Percentiles rank a stretch among this genome's conserved stretches.
Conservation (phyloP, 1,140 invertebrate genomes). For the Zaprionus ghesquierei region DNA sequence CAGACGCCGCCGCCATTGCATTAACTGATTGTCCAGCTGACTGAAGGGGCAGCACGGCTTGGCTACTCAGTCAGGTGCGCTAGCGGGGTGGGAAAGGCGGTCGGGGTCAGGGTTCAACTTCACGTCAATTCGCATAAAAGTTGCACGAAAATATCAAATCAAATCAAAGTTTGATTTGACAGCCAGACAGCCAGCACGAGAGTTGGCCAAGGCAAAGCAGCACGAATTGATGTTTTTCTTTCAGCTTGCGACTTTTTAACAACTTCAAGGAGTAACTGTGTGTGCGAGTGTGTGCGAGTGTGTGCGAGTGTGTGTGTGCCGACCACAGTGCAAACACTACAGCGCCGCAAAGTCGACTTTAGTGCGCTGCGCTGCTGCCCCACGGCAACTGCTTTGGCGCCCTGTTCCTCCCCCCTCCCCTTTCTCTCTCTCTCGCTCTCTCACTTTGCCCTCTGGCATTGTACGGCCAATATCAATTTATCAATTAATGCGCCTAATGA, state of each 20-base stretch:
- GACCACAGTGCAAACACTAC: neutral
- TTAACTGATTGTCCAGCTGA: conserved; percentile 69
- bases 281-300: neutral
- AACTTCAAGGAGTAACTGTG: conserved; percentile 57
- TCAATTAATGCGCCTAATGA: conserved; percentile 78
- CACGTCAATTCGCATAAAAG: conserved; percentile 75
- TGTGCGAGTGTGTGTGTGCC: neutral
- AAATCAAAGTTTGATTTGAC: conserved; percentile 80
- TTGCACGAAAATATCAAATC: conserved; percentile 66
- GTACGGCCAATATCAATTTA: conserved; percentile 74
- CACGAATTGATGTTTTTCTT: conserved; percentile 58
- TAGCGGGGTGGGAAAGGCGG: too few relatives aligned
- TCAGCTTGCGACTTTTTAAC: conserved; percentile 41
- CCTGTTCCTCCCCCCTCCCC: neutral
- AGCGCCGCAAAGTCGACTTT: conserved; percentile 24
- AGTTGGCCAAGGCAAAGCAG: neutral
- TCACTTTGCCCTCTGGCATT: conserved; percentile 26
- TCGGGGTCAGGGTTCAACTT: too few relatives aligned
- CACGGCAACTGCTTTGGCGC: conserved; percentile 1
- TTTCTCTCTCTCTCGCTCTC: neutral
- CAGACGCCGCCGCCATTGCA: conserved; percentile 37
- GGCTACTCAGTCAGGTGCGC: too few relatives aligned
- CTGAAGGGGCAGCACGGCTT: too few relatives aligned
- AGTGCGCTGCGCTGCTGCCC: neutral
- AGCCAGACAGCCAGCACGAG: conserved; percentile 53